These are phyloP conservation scores for Nansenia antarctica DNA, from an alignment of 2,113 vertebrate species.

Conservation along the genomic window DNA sequence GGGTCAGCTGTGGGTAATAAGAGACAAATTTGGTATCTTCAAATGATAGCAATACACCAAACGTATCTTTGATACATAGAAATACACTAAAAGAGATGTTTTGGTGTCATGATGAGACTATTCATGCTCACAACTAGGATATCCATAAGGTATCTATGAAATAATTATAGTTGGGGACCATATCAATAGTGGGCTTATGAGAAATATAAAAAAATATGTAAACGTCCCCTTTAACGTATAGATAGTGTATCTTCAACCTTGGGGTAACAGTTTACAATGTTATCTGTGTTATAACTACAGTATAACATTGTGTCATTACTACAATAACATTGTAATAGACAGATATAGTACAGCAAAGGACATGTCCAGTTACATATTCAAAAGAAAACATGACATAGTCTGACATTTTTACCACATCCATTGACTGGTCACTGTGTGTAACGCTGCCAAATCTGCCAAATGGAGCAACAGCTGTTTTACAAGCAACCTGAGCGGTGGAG, in stretches of 20 bases:
- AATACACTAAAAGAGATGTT: too few species aligned
- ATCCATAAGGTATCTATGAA: too few species aligned
- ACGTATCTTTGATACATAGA: neutral
- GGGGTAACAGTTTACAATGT: neutral
- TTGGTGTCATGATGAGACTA: too few species aligned
- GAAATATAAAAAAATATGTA: too few species aligned
- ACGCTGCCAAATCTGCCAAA: constrained; percentile 48
- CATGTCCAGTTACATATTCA: neutral
- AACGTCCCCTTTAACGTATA: too few species aligned
- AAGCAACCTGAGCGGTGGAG: constrained; percentile 45
- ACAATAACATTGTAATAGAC: neutral
- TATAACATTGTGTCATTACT: neutral
- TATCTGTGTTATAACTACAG: neutral
- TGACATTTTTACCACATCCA: constrained; percentile 36
- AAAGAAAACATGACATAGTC: constrained; percentile 29
- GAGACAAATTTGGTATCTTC: neutral
- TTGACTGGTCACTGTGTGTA: constrained; percentile 9
- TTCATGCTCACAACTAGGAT: too few species aligned
- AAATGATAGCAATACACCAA: neutral
- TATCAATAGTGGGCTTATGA: too few species aligned
- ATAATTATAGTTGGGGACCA: too few species aligned
- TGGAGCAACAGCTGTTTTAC: constrained; percentile 51
- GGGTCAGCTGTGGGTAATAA: constrained; percentile 80
- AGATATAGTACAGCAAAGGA: too few species aligned
- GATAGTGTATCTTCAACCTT: neutral